Evolutionary conservation across 2,797 vertebrate species (phyloP), one percentile per base, ranked within the genome.

Genomic region (Ctenopoma multispine): DNA sequence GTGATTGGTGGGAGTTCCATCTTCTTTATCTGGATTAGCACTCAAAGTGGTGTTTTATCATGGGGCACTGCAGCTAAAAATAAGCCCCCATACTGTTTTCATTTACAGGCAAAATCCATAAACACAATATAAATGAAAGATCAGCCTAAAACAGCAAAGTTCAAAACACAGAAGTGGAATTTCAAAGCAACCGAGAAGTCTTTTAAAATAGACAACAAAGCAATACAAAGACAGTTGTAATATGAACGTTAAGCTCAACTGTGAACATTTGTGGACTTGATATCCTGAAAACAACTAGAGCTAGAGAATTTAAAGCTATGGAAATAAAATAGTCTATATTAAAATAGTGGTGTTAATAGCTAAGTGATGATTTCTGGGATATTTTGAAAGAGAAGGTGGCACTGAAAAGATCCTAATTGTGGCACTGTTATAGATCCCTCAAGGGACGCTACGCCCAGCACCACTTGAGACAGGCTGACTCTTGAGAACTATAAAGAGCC

Each of bases 401-500:
- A 17, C 36, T 38, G 27, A 29, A 29, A 29, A 21, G 44, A 27
- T 36, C 5, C 12, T 64, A 57, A 21, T 23, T 63, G n/a, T 23
- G 27, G 3, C 44, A 10, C 27, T 60, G 46, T 47, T 60, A 56
- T 9, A 55, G 17, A 29, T 51, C 41, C 24, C 56, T 46, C 20
- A 14, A 48, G 60, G 69, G 58, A n/a, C n/a, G n/a, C n/a, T n/a
- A 65, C 51, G 46, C 21, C 71, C 24, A 67, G 64, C 36, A 60
- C 44, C 63, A 58, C 77, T 80, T 31, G 36, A 78, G 64, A 62
- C 69, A 36, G 60, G 17, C 47, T 68, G 40, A 56, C 27, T 67
- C 58, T 55, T 59, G 60, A 72, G 23, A 63, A 46, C 40, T 40
- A 12, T 20, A 7, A 46, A 47, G 24, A 29, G 20, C n/a, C 57